A percentile compares a stretch with the other conserved stretches of the same genome.
Conservation (phyloP, 2,113 vertebrate species). For the Pica pica region DNA sequence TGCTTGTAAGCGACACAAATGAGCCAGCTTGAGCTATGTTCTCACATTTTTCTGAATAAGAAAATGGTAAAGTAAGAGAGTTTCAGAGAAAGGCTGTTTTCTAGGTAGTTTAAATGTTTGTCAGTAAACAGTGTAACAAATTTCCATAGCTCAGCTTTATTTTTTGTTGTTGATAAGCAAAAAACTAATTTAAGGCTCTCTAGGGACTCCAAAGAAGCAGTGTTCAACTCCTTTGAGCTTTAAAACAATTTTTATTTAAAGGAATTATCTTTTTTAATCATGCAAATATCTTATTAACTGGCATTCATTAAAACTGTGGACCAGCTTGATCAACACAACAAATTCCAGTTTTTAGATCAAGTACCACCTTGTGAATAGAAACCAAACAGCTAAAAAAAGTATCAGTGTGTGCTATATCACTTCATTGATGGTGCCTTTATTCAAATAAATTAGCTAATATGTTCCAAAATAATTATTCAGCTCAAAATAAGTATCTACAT, state of each 20-base stretch:
- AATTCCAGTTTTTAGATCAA: background rate
- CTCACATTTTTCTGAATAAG: background rate
- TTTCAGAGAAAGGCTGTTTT: background rate
- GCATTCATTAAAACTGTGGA: background rate
- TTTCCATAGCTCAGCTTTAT: background rate
- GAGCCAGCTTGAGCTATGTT: background rate
- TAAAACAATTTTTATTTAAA: background rate
- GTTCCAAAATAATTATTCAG: background rate
- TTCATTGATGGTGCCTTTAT: background rate
- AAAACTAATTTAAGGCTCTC: background rate
- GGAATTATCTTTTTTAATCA: background rate
- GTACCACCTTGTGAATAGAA: background rate
- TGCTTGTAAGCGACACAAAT: background rate
- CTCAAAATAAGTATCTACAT: background rate
- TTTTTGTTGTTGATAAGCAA: background rate
- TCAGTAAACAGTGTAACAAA: background rate
- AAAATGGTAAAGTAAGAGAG: background rate
- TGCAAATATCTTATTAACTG: background rate
- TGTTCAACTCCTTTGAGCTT: background rate
- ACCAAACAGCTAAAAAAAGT: background rate
- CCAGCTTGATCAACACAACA: background rate
- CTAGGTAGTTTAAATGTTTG: background rate
- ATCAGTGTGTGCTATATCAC: background rate
- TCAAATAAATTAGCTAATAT: background rate
- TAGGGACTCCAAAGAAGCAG: background rate